These are phyloP conservation scores for Malurus alboscapulatus DNA, from an alignment of 2,113 vertebrate species.

Conservation along the genomic window DNA sequence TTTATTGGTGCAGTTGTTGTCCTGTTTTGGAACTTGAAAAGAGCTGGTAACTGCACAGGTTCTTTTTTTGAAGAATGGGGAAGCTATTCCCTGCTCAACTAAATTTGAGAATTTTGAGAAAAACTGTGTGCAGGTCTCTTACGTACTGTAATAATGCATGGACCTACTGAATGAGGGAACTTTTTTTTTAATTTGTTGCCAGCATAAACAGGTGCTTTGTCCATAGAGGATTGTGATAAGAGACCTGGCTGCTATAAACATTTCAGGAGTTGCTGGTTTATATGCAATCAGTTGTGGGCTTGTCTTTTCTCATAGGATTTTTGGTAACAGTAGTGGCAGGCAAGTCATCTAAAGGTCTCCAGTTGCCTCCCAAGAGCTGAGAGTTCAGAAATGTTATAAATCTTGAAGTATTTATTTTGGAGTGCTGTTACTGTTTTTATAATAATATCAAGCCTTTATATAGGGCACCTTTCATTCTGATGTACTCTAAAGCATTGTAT, in stretches of 20 bases:
- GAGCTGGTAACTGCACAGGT: neutral
- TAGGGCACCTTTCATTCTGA: neutral
- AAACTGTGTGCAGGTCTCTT: neutral
- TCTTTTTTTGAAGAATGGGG: neutral
- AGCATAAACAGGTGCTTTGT: slow-evolving; percentile 20
- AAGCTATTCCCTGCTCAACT: neutral
- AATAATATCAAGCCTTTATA: neutral
- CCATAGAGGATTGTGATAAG: slow-evolving; percentile 7
- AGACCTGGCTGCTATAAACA: neutral
- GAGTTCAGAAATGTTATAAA: neutral
- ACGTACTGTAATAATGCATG: neutral
- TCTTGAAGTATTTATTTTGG: neutral
- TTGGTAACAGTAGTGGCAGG: neutral
- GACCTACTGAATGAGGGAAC: neutral
- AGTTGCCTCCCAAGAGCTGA: neutral
- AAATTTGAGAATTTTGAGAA: neutral
- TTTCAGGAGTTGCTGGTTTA: neutral
- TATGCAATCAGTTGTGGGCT: neutral
- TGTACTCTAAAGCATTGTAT: neutral
- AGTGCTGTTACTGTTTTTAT: neutral
- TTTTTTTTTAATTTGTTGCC: neutral
- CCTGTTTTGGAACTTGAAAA: neutral
- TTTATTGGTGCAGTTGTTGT: neutral
- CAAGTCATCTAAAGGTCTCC: neutral
- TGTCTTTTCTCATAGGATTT: neutral